These are phyloP conservation scores for Cataglyphis hispanica DNA, from an alignment of 1,140 invertebrate genomes.

Conservation along the genomic window DNA sequence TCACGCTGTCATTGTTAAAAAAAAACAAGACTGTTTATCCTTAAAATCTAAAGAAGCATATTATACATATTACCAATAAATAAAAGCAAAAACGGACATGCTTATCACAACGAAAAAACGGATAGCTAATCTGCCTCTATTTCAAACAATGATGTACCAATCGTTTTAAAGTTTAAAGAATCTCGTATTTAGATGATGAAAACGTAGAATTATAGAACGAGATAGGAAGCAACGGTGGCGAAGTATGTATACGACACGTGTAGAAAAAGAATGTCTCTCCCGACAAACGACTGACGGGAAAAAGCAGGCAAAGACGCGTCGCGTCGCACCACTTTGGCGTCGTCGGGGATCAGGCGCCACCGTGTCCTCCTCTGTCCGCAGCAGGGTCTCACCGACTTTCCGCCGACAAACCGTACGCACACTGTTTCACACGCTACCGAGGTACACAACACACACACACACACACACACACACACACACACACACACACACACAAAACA, in stretches of 20 bases:
- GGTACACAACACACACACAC: slow-evolving; percentile 20
- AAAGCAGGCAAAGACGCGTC: slow-evolving; percentile 30
- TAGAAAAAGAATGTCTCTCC: not conserved
- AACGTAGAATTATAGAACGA: not conserved
- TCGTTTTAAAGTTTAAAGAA: not conserved
- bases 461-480: too few relatives aligned
- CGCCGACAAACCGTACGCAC: slow-evolving; percentile 62
- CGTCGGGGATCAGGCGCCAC: slow-evolving; percentile 79
- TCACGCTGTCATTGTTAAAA: not conserved
- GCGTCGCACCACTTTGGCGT: slow-evolving; percentile 61
- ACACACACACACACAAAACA: not conserved
- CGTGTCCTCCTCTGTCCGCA: slow-evolving; percentile 64
- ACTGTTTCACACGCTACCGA: slow-evolving; percentile 68
- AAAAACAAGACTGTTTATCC: not conserved
- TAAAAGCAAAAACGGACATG: slow-evolving; percentile 56
- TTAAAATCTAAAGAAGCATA: not conserved
- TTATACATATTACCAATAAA: slow-evolving; percentile 36
- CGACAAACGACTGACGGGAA: not conserved
- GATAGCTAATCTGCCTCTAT: slow-evolving; percentile 62
- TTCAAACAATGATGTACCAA: not conserved
- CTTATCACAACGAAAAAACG: slow-evolving; percentile 53
- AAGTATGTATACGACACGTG: not conserved
- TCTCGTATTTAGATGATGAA: not conserved
- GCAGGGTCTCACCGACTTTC: slow-evolving; percentile 60
- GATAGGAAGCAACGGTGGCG: too few relatives aligned